A percentile compares a stretch with the other conserved stretches of the same genome.
Conservation (phyloP, 2,797 vertebrate genomes). For the Danio tinwini region DNA sequence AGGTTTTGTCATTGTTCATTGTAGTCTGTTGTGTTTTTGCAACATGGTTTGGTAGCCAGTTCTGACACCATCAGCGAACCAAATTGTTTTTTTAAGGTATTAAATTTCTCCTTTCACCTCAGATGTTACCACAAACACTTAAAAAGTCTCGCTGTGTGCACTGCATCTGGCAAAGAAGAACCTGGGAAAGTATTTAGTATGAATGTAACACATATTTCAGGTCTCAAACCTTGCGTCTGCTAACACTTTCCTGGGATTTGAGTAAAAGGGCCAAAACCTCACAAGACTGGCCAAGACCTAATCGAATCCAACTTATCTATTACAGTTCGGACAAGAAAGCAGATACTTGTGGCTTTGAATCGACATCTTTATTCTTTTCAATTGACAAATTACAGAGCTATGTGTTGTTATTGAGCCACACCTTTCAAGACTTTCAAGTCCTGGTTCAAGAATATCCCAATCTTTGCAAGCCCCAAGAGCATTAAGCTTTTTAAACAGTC, state of each 20-base stretch:
- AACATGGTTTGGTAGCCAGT: constrained; percentile 13
- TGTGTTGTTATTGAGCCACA: constrained; percentile 24
- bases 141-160: constrained; percentile 35
- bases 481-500: constrained; percentile 49
- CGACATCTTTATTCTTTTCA: constrained; percentile 32
- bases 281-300: constrained; percentile 40
- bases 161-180: constrained; percentile 38
- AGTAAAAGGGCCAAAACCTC: constrained; percentile 45
- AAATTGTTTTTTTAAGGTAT: constrained; percentile 29
- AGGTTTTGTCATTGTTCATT: constrained; percentile 18
- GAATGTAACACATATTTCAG: constrained; percentile 51
- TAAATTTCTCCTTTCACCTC: constrained; percentile 11
- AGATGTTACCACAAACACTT: constrained; percentile 37
- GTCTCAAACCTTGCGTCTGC: constrained; percentile 33
- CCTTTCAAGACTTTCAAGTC: constrained; percentile 33
- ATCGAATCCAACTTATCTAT: constrained; percentile 49
- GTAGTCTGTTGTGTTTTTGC: constrained; percentile 3
- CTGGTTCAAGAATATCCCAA: constrained; percentile 8
- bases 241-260: constrained; percentile 46
- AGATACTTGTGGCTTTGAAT: constrained; percentile 37
- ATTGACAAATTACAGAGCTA: constrained; percentile 12
- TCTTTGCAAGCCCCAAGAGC: constrained; percentile 34
- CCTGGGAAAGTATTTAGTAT: constrained; percentile 50
- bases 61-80: constrained; percentile 39
- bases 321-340: constrained; percentile 34